phyloP scores from a whole-genome alignment of 2,797 vertebrate genomes.

The Pipistrellus pygmaeus region DNA sequence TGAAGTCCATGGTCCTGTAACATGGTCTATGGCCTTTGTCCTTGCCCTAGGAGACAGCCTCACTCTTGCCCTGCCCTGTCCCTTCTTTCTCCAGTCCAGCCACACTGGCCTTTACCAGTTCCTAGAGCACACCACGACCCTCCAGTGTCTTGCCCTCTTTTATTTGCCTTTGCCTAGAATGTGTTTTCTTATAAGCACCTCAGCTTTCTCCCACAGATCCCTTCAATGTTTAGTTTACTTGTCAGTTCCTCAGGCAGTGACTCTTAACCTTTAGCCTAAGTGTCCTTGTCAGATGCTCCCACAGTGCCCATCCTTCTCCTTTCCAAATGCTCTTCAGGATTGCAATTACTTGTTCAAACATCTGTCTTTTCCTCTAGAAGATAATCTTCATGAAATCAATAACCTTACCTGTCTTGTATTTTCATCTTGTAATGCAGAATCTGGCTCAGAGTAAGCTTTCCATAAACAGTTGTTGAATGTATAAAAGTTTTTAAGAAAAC shows the following conservation, averaged over 20 bases:
- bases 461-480: background rate
- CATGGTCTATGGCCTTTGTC: accelerated
- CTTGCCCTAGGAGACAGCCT: background rate
- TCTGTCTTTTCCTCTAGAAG: background rate
- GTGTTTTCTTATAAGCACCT: background rate
- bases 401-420: background rate
- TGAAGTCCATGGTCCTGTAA: background rate
- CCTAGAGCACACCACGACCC: too few relatives aligned
- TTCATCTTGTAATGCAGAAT: background rate
- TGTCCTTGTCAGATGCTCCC: too few relatives aligned
- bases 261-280: background rate
- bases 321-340: background rate
- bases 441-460: background rate
- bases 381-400: background rate
- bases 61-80: accelerated
- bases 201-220: background rate
- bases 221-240: background rate
- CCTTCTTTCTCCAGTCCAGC: background rate
- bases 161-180: background rate
- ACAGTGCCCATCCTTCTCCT: background rate
- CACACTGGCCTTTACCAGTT: background rate
- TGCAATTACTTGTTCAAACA: background rate
- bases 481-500: background rate
- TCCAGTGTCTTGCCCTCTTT: background rate
- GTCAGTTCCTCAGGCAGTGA: background rate